Base-by-base conservation (phyloP, 2,888 invertebrate species). In the Tachina fera region DNA sequence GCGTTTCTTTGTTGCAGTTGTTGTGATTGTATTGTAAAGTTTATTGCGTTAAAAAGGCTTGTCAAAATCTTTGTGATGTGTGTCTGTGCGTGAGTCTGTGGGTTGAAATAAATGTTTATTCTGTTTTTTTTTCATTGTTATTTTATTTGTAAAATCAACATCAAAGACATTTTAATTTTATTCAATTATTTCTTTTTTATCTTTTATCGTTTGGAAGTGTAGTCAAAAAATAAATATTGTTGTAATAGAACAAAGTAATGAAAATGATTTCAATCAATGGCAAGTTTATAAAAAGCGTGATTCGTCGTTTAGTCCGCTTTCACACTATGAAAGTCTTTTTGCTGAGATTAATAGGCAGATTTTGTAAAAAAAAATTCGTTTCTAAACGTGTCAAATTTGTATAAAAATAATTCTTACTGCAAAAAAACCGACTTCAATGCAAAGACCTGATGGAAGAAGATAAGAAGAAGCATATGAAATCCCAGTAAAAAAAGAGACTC, bases 151-250 rank as follows among this genome's bases (percentile, higher is more conserved):
- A 11, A 22, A 49, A 19, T 49, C 51, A 70, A 80, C 72, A 72
- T 80, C 79, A 80, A 80, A 80, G 63, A 47, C 63, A 79, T 79
- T 79, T 79, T 56, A 47, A 47, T 56, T 71, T 65, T 14, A 67
- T 56, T 71, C 56, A 47, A 56, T 71, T 72, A 45, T 79, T 61
- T 43, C n/a, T 9, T 4, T 11, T 9, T 56, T 22, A 2, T 43
- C 10, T 43, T 58, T 71, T 6, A 31, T 31, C 31, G 31, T 45
- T 22, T 3, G 39, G 11, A 47, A 56, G 19, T 19, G 39, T 16
- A 9, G 31, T 16, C 3, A 31, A 2, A 56, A 56, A 56, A 72
- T 31, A 60, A 60, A 72, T 9, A 31, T 60, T 72, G 60, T 39
- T 9, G 6, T 60, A 39, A n/a, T 47, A 47, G 22, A 47, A 49